Percentiles rank a stretch among this genome's conserved stretches.
Evolutionary conservation across 2,888 invertebrate species (phyloP).

Genomic region (Scaptomyza polygonia): DNA sequence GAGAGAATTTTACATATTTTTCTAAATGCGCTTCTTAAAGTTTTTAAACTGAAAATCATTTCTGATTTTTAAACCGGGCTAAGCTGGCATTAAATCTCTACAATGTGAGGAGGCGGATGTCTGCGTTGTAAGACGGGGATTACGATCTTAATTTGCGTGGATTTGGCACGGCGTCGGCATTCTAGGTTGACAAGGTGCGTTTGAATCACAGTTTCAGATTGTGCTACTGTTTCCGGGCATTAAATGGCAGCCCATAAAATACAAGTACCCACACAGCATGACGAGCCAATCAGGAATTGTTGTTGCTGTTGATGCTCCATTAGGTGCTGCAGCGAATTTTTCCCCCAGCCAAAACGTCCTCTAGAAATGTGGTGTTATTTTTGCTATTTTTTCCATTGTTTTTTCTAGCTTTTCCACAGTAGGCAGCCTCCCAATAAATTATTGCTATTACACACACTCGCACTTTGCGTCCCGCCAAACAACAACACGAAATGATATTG

Average conservation of each 20-base stretch:
- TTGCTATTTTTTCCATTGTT: constrained; percentile 29
- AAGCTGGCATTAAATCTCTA: constrained; percentile 42
- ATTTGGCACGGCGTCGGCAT: constrained; percentile 18
- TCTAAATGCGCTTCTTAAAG: neutral
- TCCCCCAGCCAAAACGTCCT: constrained; percentile 4
- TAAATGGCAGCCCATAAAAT: constrained; percentile 59
- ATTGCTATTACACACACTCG: constrained; percentile 50
- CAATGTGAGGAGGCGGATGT: constrained; percentile 8
- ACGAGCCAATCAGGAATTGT: constrained; percentile 40
- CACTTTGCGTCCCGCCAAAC: constrained; percentile 12
- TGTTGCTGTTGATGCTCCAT: constrained; percentile 19
- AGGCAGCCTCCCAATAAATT: constrained; percentile 41
- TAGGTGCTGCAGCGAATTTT: constrained; percentile 18
- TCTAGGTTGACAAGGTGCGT: constrained; percentile 2
- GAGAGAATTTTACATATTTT: neutral
- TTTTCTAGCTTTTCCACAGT: constrained; percentile 27
- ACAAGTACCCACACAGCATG: constrained; percentile 29
- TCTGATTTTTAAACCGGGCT: constrained; percentile 26
- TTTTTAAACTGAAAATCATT: constrained; percentile 28
- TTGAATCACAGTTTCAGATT: constrained; percentile 8
- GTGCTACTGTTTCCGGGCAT: constrained; percentile 25
- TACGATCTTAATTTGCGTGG: constrained; percentile 45
- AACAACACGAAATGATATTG: constrained; percentile 53
- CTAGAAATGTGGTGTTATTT: constrained; percentile 37
- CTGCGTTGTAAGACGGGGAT: constrained; percentile 42